phyloP scores from a whole-genome alignment of 2,888 invertebrate genomes.

The Brachypterus glaber region DNA sequence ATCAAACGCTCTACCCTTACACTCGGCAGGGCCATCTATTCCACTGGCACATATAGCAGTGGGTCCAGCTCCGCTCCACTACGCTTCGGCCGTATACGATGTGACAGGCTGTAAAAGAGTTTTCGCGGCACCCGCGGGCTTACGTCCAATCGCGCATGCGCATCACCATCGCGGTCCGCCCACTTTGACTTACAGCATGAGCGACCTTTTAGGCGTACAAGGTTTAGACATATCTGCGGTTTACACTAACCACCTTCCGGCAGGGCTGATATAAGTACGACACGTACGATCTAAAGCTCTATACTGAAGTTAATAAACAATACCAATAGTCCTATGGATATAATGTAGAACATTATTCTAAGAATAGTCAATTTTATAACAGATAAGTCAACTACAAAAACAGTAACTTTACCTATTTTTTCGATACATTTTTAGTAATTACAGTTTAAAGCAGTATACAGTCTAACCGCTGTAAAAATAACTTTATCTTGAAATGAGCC shows the following conservation, averaged over 20 bases:
- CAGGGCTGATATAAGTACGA: too few relatives aligned
- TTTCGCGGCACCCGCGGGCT: conserved; percentile 47
- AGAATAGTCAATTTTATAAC: too few relatives aligned
- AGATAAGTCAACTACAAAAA: too few relatives aligned
- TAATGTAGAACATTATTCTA: too few relatives aligned
- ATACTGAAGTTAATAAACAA: too few relatives aligned
- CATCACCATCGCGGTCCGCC: conserved; percentile 43
- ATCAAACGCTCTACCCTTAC: conserved; percentile 25
- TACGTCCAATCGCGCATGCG: conserved; percentile 41
- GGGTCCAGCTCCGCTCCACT: conserved; percentile 37
- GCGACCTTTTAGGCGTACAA: conserved; percentile 61
- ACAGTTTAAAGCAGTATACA: too few relatives aligned
- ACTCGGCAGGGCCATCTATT: conserved; percentile 24
- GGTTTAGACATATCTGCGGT: conserved; percentile 59
- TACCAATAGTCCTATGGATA: too few relatives aligned
- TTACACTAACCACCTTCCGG: conserved; percentile 61
- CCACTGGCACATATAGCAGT: conserved; percentile 36
- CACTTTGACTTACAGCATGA: conserved; percentile 57
- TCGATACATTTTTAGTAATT: too few relatives aligned
- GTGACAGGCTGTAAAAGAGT: conserved; percentile 45
- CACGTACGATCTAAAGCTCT: too few relatives aligned
- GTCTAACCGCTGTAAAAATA: too few relatives aligned
- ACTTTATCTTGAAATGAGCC: too few relatives aligned
- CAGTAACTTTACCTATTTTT: too few relatives aligned
- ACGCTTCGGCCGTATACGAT: conserved; percentile 40